phyloP scores from a whole-genome alignment of 2,797 vertebrate genomes.

The Arnoldichthys spilopterus region DNA sequence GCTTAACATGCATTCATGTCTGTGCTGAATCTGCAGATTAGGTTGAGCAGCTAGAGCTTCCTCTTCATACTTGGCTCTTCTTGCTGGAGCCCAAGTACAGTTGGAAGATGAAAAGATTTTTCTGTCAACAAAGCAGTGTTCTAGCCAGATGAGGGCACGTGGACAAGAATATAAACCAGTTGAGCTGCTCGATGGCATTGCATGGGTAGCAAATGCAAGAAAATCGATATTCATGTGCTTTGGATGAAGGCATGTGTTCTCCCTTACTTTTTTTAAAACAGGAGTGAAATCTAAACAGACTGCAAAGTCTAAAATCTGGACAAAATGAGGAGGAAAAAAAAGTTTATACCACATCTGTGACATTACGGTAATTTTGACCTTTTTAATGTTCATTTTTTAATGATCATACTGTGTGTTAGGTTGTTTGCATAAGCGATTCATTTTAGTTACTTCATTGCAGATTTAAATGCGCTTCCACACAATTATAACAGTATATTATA shows the following conservation, averaged over 20 bases:
- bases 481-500: too few species aligned
- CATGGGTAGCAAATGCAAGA: neutral
- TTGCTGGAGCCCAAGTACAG: neutral
- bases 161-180: neutral
- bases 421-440: neutral
- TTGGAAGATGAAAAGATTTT: slow-evolving; percentile 9
- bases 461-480: neutral
- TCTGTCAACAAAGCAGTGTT: slow-evolving; percentile 4
- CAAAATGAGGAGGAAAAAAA: neutral
- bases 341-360: neutral
- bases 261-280: neutral
- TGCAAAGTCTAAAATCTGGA: neutral
- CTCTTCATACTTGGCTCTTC: neutral
- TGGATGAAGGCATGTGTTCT: neutral
- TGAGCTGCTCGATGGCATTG: neutral
- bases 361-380: neutral
- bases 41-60: neutral
- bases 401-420: neutral
- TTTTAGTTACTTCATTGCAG: neutral
- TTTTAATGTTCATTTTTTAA: neutral
- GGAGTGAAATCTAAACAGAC: neutral
- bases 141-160: neutral
- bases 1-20: neutral
- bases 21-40: slow-evolving; percentile 2
- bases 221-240: neutral